These are phyloP conservation scores for Cyprinodon tularosa DNA, from an alignment of 2,113 vertebrate species.

Conservation along the genomic window DNA sequence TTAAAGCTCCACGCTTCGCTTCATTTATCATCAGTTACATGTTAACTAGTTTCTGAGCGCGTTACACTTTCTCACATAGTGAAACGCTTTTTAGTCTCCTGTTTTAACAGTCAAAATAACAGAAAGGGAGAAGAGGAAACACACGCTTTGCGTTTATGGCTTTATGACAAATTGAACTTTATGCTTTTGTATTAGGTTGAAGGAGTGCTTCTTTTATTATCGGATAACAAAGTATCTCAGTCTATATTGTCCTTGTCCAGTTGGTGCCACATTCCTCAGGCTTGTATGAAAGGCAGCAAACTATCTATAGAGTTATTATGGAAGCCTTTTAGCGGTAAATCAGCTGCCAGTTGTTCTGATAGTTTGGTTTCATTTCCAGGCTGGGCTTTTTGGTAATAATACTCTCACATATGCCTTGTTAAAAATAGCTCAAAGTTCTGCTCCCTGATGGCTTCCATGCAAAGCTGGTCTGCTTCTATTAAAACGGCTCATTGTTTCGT, in stretches of 20 bases:
- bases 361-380: neutral
- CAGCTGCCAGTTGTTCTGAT: neutral
- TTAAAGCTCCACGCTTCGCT: constrained; percentile 15
- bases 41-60: neutral
- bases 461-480: too few species aligned
- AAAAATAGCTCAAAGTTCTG: neutral
- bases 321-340: constrained; percentile 31
- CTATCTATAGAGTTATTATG: constrained; percentile 54
- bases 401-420: neutral
- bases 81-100: neutral
- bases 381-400: neutral
- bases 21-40: constrained; percentile 7
- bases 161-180: too few species aligned
- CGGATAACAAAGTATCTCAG: constrained; percentile 63
- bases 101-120: neutral
- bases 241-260: constrained; percentile 59
- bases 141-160: too few species aligned
- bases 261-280: constrained; percentile 74
- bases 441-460: neutral
- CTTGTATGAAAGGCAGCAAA: constrained; percentile 41
- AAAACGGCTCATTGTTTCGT: neutral
- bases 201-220: neutral
- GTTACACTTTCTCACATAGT: too few species aligned
- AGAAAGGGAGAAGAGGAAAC: too few species aligned
- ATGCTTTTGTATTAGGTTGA: neutral